A percentile compares a stretch with the other conserved stretches of the same genome.
Evolutionary conservation across 1,140 invertebrate genomes (phyloP).

Genomic region (Neodiprion pinetum): DNA sequence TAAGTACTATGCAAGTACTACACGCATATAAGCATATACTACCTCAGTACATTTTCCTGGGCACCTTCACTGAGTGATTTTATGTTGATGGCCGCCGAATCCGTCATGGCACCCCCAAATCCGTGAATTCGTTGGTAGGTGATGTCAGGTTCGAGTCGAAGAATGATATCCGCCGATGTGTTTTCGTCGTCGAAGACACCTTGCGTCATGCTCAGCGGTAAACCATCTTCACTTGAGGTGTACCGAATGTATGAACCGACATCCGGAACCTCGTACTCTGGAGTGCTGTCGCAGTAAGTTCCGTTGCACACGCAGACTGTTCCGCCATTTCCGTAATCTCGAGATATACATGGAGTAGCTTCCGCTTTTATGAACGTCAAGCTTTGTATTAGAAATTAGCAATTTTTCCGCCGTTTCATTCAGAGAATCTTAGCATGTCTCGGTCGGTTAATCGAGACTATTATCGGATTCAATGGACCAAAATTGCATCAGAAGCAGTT

Average conservation of each 20-base stretch:
- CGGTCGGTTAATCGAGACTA: too few species aligned
- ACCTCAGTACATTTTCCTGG: constrained; percentile 67
- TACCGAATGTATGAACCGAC: constrained; percentile 65
- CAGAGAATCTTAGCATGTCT: too few species aligned
- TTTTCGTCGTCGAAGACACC: constrained; percentile 39
- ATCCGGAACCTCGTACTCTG: constrained; percentile 54
- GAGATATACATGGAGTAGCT: neutral
- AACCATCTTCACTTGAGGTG: constrained; percentile 65
- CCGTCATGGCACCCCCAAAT: constrained; percentile 90
- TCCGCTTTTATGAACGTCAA: too few species aligned
- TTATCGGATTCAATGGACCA: too few species aligned
- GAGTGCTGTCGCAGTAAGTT: constrained; percentile 80
- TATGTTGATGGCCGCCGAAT: constrained; percentile 81
- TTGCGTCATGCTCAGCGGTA: constrained; percentile 52
- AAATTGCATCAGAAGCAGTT: too few species aligned
- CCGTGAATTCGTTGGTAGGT: constrained; percentile 72
- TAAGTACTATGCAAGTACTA: too few species aligned
- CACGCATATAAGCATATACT: neutral
- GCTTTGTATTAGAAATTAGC: too few species aligned
- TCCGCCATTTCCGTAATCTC: constrained; percentile 56
- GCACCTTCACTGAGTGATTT: constrained; percentile 63
- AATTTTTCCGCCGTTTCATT: too few species aligned
- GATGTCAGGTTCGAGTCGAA: constrained; percentile 29
- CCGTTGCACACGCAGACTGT: constrained; percentile 87
- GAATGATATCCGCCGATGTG: neutral